Evolutionary conservation across 1,140 invertebrate genomes (phyloP), one percentile per base, ranked within the genome.

Genomic region (Nymphalis io): DNA sequence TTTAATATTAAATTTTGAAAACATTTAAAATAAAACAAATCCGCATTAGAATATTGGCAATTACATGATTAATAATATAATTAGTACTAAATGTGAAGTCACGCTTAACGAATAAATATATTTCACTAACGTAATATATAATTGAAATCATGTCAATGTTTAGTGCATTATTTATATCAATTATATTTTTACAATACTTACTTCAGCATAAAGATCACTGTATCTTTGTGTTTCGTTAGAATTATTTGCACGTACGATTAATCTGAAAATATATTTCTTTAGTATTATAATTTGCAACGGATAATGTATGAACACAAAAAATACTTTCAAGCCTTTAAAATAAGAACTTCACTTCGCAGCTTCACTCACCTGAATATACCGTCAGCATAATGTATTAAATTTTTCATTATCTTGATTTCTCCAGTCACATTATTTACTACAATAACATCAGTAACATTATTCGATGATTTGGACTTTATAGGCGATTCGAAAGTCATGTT

Each of bases 341-440:
- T 27, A 8, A 8, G 6, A 33, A 8, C 6, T 5, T 8, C 5
- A 8, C 27, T 33, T 33, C 27, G n/a, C 27, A 16, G 18, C 3
- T n/a, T 8, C 21, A 57, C 15, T 71, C 65, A 92, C 89, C 80
- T 85, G 92, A 93, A 95, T 78, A 93, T 93, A 0, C 96, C 96
- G 81, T 96, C 95, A 1, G 95, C 94, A 78, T 94, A 96, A 72
- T 93, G 93, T 0, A 94, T 90, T 72, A 96, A 92, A 60, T 94
- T 94, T 42, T 93, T 94, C 18, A 94, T 94, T 1, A 95, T 96
- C 46, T 94, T 93, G 13, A 96, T 74, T 67, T 96, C 94, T 0
- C 96, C 96, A 0, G 94, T 95, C 11, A 88, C 75, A 46, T 94
- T 92, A 75, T 96, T 94, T 0, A 96, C 73, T 1, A 90, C 78